A percentile compares a stretch with the other conserved stretches of the same genome.
Evolutionary conservation across 2,113 vertebrate species (phyloP).

Genomic region (Podocnemis expansa): DNA sequence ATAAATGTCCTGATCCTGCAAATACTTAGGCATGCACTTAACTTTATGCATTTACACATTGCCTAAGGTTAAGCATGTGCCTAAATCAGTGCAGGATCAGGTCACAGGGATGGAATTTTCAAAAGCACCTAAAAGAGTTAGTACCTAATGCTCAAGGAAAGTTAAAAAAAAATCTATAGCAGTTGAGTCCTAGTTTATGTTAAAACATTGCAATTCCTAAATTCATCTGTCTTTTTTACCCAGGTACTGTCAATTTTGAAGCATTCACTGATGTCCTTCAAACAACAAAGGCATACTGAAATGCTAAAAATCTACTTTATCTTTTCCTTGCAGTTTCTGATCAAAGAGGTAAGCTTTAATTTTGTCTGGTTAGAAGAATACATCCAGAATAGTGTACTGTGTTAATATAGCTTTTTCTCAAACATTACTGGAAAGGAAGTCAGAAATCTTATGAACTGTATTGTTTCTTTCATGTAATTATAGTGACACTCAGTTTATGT

Average conservation of each 20-base stretch:
- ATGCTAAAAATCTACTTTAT: conserved; percentile 71
- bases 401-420: not conserved
- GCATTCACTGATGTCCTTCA: conserved; percentile 63
- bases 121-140: not conserved
- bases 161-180: not conserved
- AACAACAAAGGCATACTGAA: conserved; percentile 12
- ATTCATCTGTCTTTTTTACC: not conserved
- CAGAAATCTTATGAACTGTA: not conserved
- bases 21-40: not conserved
- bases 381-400: no score
- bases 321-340: conserved; percentile 72
- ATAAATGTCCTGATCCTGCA: not conserved
- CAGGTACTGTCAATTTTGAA: conserved; percentile 67
- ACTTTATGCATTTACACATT: not conserved
- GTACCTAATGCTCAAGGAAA: not conserved
- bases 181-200: not conserved
- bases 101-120: not conserved
- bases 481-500: not conserved
- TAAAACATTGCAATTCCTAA: not conserved
- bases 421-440: not conserved
- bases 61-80: not conserved
- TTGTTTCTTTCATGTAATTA: not conserved
- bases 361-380: not conserved
- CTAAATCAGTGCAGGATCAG: not conserved
- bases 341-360: conserved; percentile 65